Conservation (phyloP, 2,888 invertebrate species). For the Thera obeliscata region DNA sequence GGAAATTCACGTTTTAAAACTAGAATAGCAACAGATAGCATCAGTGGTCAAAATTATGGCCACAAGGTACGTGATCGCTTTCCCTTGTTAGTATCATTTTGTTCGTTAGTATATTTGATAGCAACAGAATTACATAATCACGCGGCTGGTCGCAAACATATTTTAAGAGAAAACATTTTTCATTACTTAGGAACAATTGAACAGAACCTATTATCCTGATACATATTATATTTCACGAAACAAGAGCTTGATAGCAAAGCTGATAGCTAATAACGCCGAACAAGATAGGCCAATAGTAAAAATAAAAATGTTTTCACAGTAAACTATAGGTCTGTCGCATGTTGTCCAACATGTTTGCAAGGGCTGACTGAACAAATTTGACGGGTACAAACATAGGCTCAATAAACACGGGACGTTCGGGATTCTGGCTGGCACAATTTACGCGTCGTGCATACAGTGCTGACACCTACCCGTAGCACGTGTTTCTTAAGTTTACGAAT, state of each 20-base stretch:
- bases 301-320: constrained; percentile 19
- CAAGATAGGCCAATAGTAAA: constrained; percentile 1
- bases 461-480: background rate
- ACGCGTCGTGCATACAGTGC: background rate
- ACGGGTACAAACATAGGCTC: constrained; percentile 26
- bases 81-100: too few relatives aligned
- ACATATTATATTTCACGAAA: too few relatives aligned
- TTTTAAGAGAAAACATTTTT: too few relatives aligned
- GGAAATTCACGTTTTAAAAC: too few relatives aligned
- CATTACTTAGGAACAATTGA: too few relatives aligned
- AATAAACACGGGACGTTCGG: constrained; percentile 21
- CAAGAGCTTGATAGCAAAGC: background rate
- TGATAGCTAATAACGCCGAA: constrained; percentile 8
- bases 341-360: constrained; percentile 27
- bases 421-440: constrained; percentile 19
- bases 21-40: too few relatives aligned
- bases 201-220: too few relatives aligned
- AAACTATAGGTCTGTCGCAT: constrained; percentile 18
- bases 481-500: background rate
- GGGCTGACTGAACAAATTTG: constrained; percentile 36
- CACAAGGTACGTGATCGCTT: too few relatives aligned
- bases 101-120: too few relatives aligned
- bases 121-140: too few relatives aligned
- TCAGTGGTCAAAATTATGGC: too few relatives aligned
- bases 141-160: too few relatives aligned